Conservation (phyloP, 2,113 vertebrate species). For the Cynoglossus semilaevis region DNA sequence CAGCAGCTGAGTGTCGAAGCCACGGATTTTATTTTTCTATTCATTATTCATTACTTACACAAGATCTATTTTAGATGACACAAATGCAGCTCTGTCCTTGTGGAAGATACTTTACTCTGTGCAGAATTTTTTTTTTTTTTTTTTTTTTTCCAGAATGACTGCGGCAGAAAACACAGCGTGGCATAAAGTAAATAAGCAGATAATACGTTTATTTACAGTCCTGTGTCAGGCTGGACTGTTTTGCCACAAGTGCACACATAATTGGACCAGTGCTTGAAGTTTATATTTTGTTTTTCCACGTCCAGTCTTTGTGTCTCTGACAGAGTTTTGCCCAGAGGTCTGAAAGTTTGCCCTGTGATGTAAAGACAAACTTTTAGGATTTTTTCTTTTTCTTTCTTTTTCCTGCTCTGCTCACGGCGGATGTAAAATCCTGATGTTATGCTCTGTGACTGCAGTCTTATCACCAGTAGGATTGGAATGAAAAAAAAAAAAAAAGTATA, state of each 20-base stretch:
- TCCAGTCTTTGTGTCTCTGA: not conserved
- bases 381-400: constrained; percentile 1
- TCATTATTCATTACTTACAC: constrained; percentile 67
- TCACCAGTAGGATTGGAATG: constrained; percentile 24
- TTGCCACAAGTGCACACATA: not conserved
- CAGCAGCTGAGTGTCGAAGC: constrained; percentile 47
- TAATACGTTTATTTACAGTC: not conserved
- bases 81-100: constrained; percentile 20
- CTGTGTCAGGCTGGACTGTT: not conserved
- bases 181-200: too few relatives aligned
- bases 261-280: not conserved
- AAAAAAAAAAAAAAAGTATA: constrained; percentile 4
- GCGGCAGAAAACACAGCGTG: too few relatives aligned
- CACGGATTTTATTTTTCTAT: constrained; percentile 50
- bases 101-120: constrained; percentile 40
- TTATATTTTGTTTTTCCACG: not conserved
- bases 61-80: constrained; percentile 56
- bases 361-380: not conserved
- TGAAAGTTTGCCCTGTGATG: constrained; percentile 16
- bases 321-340: constrained; percentile 21
- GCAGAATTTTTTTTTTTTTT: not conserved
- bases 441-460: constrained; percentile 52
- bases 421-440: constrained; percentile 45
- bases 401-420: too few relatives aligned
- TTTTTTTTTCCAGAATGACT: not conserved